Percentiles rank a stretch among this genome's conserved stretches.
Conservation (phyloP, 2,797 vertebrate species). For the Taeniopygia guttata region DNA sequence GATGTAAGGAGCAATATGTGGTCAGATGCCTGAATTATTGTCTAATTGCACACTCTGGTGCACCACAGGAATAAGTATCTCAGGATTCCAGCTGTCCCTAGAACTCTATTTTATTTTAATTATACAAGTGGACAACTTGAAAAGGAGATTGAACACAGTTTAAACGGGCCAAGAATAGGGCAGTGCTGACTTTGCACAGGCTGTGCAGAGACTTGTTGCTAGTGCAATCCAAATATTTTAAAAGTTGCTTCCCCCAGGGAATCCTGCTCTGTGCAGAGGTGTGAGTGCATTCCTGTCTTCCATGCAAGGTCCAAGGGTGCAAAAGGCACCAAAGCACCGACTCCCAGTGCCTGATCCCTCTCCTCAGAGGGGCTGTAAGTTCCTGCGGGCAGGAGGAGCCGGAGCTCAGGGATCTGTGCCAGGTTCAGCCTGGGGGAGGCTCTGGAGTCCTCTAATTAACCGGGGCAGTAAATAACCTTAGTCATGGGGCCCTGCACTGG, state of each 20-base stretch:
- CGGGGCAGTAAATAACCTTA: not conserved
- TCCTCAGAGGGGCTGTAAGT: not conserved
- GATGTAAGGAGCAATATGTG: not conserved
- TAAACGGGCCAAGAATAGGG: not conserved
- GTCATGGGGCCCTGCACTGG: not conserved
- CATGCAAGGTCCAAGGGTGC: not conserved
- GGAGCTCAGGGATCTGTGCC: not conserved
- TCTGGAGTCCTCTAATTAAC: not conserved
- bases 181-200: not conserved
- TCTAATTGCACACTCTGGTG: not conserved
- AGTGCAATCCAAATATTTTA: not conserved
- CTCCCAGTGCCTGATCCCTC: not conserved
- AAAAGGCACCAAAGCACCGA: not conserved
- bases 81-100: not conserved
- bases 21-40: not conserved
- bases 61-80: not conserved
- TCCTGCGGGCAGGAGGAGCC: not conserved
- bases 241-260: not conserved
- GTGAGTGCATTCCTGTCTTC: fast-evolving
- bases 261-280: not conserved
- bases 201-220: not conserved
- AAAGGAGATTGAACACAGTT: not conserved
- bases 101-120: not conserved
- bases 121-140: not conserved
- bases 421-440: not conserved